These are phyloP conservation scores for Synodontis membranacea DNA, from an alignment of 2,113 vertebrate genomes.

Conservation along the genomic window DNA sequence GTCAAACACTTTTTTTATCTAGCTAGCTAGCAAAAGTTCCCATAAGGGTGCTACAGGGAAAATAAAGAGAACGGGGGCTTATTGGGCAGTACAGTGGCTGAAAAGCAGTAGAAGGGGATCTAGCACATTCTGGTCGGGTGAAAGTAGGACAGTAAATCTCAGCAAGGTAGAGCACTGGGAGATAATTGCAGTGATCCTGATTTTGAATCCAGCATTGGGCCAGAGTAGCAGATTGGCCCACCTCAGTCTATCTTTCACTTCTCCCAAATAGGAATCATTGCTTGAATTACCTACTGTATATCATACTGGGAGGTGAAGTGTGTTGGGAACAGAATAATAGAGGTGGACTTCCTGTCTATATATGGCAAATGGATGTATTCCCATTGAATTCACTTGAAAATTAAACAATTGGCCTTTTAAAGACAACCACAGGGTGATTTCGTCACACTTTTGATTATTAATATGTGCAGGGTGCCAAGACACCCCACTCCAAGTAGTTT, in stretches of 20 bases:
- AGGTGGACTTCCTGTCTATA: not conserved
- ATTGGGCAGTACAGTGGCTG: not conserved
- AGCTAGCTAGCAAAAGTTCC: not conserved
- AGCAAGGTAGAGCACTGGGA: not conserved
- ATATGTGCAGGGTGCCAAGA: not conserved
- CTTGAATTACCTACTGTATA: not conserved
- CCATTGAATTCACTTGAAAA: not conserved
- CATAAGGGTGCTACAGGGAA: not conserved
- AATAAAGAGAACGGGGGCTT: too few species aligned
- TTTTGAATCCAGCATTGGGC: not conserved
- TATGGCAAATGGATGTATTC: not conserved
- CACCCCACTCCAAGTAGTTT: slow-evolving; percentile 57
- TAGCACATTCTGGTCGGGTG: not conserved
- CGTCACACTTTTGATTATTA: slow-evolving; percentile 10
- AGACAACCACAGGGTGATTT: not conserved
- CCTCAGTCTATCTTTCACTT: not conserved
- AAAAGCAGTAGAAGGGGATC: not conserved
- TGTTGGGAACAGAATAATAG: not conserved
- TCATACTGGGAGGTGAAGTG: not conserved
- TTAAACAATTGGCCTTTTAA: not conserved
- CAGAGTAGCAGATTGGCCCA: not conserved
- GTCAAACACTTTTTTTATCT: not conserved
- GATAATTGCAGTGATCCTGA: not conserved
- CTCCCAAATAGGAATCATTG: too few species aligned
- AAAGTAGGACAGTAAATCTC: not conserved